Conservation (phyloP, 2,888 invertebrate species). For the Lottia gigantea region DNA sequence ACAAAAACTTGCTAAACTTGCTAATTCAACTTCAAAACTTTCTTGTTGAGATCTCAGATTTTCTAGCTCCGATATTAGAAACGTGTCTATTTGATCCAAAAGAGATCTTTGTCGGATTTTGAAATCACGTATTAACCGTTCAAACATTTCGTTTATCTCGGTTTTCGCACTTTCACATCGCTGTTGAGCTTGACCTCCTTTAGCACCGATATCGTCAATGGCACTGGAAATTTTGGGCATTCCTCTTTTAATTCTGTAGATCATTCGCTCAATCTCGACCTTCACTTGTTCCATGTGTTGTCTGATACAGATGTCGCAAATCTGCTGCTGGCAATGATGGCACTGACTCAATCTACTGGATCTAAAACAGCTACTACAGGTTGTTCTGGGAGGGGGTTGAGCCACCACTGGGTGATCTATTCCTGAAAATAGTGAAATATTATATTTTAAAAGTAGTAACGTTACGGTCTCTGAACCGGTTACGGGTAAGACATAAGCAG, state of each 20-base stretch:
- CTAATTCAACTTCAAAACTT: slow-evolving; percentile 92
- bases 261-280: slow-evolving; percentile 84
- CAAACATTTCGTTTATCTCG: slow-evolving; percentile 79
- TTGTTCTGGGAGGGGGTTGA: slow-evolving; percentile 73
- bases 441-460: neutral
- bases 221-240: slow-evolving; percentile 73
- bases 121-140: slow-evolving; percentile 64
- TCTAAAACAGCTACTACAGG: slow-evolving; percentile 91
- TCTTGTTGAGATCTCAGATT: slow-evolving; percentile 87
- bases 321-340: slow-evolving; percentile 96
- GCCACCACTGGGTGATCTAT: slow-evolving; percentile 7
- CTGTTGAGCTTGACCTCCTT: slow-evolving; percentile 85
- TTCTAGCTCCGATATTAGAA: slow-evolving; percentile 87
- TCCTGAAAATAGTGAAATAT: neutral
- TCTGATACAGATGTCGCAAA: slow-evolving; percentile 92
- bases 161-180: slow-evolving; percentile 91
- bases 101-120: slow-evolving; percentile 74
- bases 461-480: no score
- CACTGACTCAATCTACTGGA: slow-evolving; percentile 74
- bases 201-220: slow-evolving; percentile 77
- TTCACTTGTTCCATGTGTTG: slow-evolving; percentile 67
- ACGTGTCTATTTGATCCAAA: slow-evolving; percentile 79
- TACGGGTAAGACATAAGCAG: no score
- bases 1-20: slow-evolving; percentile 95
- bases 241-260: slow-evolving; percentile 77